Evolutionary conservation across 2,797 vertebrate genomes (phyloP), one percentile per base, ranked within the genome.

Genomic region (Sphaeramia orbicularis): DNA sequence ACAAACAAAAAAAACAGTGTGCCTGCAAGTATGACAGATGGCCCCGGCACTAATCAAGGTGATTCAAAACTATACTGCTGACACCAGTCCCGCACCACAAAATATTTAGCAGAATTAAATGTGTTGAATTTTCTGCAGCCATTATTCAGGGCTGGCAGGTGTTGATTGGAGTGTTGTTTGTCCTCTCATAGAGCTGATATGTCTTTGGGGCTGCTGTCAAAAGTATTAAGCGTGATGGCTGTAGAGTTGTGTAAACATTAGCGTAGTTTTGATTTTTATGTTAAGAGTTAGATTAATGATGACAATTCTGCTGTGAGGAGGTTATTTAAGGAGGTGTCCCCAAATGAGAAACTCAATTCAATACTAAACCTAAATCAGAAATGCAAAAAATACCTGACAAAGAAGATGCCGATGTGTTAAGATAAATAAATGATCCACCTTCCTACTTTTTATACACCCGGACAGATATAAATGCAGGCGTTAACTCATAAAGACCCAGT

Each of bases 21-120:
- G n/a, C n/a, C n/a, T n/a, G n/a, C n/a, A n/a, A n/a, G 64, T 35
- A 52, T 87, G 82, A 84, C 86, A 86, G 85, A 86, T 79, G 79
- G 78, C 59, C 37, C 10, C 10, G 10, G 54, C 13, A 19, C 55
- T 43, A 36, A 74, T 86, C 83, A 81, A 78, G 78, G 70, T 82
- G 82, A 81, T 77, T 65, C 73, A 62, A 55, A 71, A 57, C 43
- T 16, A 13, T 10, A 16, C 13, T 48, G 21, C 10, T 30, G 24
- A 47, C 38, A 57, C 30, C 3, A 8, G 15, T 37, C 45, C 38
- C 14, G n/a, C 68, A 49, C 47, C 30, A 32, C 47, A 36, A 24
- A 56, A 50, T 30, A 52, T 19, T 52, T 48, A 61, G 8, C 49
- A 24, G 47, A 7, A 2, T 21, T 38, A 52, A 10, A 14, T 56